Base-by-base conservation (phyloP, 2,888 invertebrate genomes). In the Petrolisthes cinctipes region DNA sequence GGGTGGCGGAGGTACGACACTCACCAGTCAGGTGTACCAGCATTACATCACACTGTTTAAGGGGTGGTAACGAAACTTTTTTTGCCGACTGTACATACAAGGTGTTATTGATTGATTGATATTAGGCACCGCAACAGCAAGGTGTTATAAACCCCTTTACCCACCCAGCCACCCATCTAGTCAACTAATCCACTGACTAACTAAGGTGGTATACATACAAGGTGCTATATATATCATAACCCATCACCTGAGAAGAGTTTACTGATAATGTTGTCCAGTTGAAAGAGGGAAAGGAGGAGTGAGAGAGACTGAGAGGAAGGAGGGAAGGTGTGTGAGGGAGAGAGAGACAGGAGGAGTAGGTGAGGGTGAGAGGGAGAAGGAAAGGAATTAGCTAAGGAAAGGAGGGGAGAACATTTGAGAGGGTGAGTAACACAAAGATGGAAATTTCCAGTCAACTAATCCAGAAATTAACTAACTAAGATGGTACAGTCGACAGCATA, bases 191-290 rank as follows among this genome's bases (percentile, higher is more conserved):
- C 37, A 37, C 37, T 37, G 2, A 37, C 37, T 37, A 37, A 37
- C 37, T 37, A 37, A 37, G 37, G 37, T 37, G 37, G 37, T 37
- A n/a, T 54, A 78, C 5, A 14, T 5, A 66, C 14, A 82, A 37
- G 37, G 37, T 37, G 37, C 37, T 37, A 37, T 37, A 37, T 37
- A 1, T 37, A 37, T 37, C 37, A 37, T 37, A 37, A 17, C 61
- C 53, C 83, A 85, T 81, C 91, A 92, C 94, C 95, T 91, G 96
- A 95, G 92, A 99, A 99, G 17, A 99, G 94, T 93, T 98, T 98
- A 93, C 97, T 97, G 85, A 99, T 96, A 7, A 98, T 98, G 92
- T 96, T 97, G 89, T 98, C 98, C 91, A 99, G 94, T 94, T 11
- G 76, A 76, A 6, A 76, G 76, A 76, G 37, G 51, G 23, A 76